Conservation (phyloP, 2,113 vertebrate species). For the Corynorhinus townsendii region DNA sequence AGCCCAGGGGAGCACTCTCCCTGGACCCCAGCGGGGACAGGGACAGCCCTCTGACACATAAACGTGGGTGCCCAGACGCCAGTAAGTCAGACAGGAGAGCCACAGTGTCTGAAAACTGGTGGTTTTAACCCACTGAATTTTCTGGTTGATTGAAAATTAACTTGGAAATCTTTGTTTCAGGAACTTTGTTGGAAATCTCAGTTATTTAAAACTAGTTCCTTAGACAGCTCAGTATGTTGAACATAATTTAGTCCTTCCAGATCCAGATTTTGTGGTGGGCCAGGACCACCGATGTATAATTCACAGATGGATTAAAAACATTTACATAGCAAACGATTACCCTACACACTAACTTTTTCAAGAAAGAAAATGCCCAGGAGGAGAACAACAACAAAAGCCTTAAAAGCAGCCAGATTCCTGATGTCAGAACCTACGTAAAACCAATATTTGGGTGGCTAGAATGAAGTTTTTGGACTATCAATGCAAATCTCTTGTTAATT, state of each 20-base stretch:
- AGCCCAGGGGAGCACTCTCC: too few species aligned
- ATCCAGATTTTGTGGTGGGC: not conserved
- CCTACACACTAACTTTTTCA: not conserved
- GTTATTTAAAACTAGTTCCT: not conserved
- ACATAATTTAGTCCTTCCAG: not conserved
- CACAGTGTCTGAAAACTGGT: not conserved
- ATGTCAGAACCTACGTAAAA: not conserved
- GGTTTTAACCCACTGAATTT: not conserved
- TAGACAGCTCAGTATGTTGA: not conserved
- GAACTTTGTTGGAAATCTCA: not conserved
- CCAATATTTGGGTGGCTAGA: not conserved
- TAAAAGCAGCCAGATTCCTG: not conserved
- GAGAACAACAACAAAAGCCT: not conserved
- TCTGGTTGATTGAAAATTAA: not conserved
- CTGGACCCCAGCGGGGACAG: not conserved
- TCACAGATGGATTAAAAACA: not conserved
- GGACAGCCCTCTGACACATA: fast-evolving
- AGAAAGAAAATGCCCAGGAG: not conserved
- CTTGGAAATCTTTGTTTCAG: not conserved
- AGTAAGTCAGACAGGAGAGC: not conserved
- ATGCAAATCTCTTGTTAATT: not conserved
- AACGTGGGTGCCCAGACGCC: not conserved
- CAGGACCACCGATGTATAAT: not conserved
- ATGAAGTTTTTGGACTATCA: not conserved
- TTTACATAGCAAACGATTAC: not conserved